Conservation (phyloP, 2,113 vertebrate species). For the Mus musculus region DNA sequence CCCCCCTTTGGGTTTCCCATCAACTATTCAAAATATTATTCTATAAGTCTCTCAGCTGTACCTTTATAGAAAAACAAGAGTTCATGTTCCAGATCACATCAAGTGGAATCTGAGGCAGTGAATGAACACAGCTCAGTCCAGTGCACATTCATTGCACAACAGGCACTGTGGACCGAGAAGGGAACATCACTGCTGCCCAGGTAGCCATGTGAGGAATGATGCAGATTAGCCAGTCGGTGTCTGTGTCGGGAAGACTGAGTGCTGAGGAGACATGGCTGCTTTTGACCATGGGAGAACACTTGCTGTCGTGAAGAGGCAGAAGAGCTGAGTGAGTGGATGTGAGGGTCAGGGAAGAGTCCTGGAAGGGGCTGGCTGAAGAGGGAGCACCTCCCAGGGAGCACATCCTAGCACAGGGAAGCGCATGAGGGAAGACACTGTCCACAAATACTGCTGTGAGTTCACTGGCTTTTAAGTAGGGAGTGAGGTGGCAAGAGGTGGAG, state of each 20-base stretch:
- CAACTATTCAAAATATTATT: background rate
- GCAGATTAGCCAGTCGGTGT: background rate
- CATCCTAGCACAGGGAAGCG: background rate
- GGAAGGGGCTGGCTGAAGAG: background rate
- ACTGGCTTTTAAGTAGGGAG: background rate
- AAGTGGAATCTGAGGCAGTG: conserved; percentile 22
- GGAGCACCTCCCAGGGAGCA: background rate
- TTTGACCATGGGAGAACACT: background rate
- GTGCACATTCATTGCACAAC: background rate
- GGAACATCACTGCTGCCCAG: background rate
- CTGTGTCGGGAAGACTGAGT: background rate
- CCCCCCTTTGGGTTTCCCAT: conserved; percentile 6
- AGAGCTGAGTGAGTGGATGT: background rate
- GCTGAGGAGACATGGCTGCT: background rate
- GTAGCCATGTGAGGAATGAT: background rate
- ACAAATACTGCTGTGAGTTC: too few species aligned
- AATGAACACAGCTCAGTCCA: background rate
- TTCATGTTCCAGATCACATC: background rate
- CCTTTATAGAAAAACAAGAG: conserved; percentile 11
- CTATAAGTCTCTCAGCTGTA: background rate
- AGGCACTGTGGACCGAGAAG: background rate
- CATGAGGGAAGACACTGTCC: background rate
- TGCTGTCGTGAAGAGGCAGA: background rate
- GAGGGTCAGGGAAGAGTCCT: background rate
- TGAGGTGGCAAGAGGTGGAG: background rate